Evolutionary conservation across 2,113 vertebrate genomes (phyloP).

Genomic region (Phaethornis superciliosus): DNA sequence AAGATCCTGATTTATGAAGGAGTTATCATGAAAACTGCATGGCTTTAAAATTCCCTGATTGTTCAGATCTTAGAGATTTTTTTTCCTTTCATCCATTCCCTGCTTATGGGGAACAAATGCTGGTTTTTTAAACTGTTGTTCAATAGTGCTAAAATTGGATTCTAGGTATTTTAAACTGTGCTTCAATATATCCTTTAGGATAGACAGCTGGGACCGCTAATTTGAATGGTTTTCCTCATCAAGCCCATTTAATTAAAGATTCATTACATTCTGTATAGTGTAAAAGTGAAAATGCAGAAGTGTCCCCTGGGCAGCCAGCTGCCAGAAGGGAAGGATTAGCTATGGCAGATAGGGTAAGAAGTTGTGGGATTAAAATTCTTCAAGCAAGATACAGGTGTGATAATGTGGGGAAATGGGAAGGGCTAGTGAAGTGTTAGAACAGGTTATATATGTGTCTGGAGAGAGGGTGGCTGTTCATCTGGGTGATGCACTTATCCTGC

Average conservation of each 20-base stretch:
- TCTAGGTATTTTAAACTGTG: conserved; percentile 36
- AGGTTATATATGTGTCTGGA: not conserved
- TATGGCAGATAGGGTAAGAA: not conserved
- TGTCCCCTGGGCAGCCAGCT: conserved; percentile 6
- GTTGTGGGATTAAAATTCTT: not conserved
- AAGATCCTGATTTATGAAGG: not conserved
- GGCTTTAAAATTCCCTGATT: not conserved
- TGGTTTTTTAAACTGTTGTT: not conserved
- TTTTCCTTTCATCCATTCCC: not conserved
- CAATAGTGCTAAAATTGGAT: not conserved
- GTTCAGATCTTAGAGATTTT: not conserved
- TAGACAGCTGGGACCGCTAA: conserved; percentile 36
- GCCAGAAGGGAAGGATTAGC: not conserved
- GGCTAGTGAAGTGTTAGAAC: not conserved
- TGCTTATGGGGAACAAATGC: not conserved
- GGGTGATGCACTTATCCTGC: not conserved
- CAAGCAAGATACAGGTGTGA: not conserved
- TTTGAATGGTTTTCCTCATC: conserved; percentile 54
- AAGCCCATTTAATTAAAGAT: conserved; percentile 54
- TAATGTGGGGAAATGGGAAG: not conserved
- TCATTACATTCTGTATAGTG: conserved; percentile 8
- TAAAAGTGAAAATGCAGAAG: not conserved
- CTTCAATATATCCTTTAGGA: not conserved
- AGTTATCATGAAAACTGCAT: not conserved
- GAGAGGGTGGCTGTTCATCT: not conserved